Evolutionary conservation across 2,888 invertebrate species (phyloP), one percentile per base, ranked within the genome.

Genomic region (Cheilosia grossa): DNA sequence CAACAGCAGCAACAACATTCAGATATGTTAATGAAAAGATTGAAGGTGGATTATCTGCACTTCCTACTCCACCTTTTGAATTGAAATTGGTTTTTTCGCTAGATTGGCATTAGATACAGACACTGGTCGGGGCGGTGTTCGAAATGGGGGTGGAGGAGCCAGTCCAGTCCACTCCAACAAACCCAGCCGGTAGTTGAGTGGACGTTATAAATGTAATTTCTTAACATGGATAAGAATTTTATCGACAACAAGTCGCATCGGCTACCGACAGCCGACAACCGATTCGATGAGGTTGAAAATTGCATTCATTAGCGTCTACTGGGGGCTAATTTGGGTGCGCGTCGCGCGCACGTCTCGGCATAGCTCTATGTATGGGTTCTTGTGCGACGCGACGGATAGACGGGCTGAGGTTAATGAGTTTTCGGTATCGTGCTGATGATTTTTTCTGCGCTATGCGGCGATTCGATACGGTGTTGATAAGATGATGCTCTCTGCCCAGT

Each of bases 11-110:
- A 54, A 37, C 63, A 49, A 40, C 49, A 54, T 49, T 53, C 44
- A 70, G 85, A 81, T 85, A 85, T 85, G 85, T 85, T 85, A 85
- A 85, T 85, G 85, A 85, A 85, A 85, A 85, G 85, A 77, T 85
- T 85, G 85, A 77, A 85, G 85, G 85, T 85, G 85, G 81, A 85
- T 85, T 85, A 81, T 85, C 78, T 72, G 53, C 51, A 77, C 85
- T 81, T 85, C 85, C 85, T 81, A 77, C 81, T 81, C 75, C 81
- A 72, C 85, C 80, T 81, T 75, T 66, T 61, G 85, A 72, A 81
- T 81, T 49, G 72, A 85, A 85, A 85, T 85, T 85, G 85, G 75
- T 81, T 81, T 85, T 80, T 85, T 75, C 72, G 49, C 75, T 7
- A 85, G 81, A 85, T 81, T 85, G 74, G 47, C 67, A 85, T 85